These are phyloP conservation scores for Drosophila birchii DNA, from an alignment of 2,888 invertebrate genomes.

Conservation along the genomic window DNA sequence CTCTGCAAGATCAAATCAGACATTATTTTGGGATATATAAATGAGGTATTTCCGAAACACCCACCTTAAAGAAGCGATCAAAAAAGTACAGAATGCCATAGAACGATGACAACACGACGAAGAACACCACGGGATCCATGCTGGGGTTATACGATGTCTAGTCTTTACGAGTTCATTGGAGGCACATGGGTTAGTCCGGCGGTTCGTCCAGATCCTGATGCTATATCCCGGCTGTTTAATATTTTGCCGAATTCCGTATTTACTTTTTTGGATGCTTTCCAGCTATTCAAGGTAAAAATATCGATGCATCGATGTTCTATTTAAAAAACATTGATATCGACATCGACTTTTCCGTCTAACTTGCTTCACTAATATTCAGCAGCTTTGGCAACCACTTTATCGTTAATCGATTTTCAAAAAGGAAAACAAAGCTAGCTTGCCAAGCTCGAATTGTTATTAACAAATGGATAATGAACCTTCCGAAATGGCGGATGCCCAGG, in stretches of 20 bases:
- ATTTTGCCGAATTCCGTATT: conserved; percentile 20
- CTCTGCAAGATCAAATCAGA: conserved; percentile 86
- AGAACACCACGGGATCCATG: conserved; percentile 89
- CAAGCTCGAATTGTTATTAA: not conserved
- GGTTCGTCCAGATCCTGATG: not conserved
- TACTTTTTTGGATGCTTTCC: conserved; percentile 7
- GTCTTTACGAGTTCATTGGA: conserved; percentile 15
- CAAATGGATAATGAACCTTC: no score
- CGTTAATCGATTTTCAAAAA: not conserved
- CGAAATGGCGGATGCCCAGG: conserved; percentile 2
- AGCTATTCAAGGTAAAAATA: not conserved
- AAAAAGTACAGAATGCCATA: conserved; percentile 91
- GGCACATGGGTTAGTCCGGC: not conserved
- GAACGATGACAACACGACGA: conserved; percentile 87
- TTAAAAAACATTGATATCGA: no score
- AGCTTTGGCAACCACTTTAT: no score
- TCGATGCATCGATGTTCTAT: no score
- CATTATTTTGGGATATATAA: not conserved
- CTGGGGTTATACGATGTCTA: not conserved
- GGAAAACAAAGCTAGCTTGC: not conserved
- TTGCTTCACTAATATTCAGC: no score
- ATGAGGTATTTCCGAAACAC: not conserved
- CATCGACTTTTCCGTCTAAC: no score
- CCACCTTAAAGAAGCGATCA: conserved; percentile 93
- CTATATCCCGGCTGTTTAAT: conserved; percentile 7